These are phyloP conservation scores for Amaurobius ferox DNA, from an alignment of 2,888 invertebrate genomes.

Conservation along the genomic window DNA sequence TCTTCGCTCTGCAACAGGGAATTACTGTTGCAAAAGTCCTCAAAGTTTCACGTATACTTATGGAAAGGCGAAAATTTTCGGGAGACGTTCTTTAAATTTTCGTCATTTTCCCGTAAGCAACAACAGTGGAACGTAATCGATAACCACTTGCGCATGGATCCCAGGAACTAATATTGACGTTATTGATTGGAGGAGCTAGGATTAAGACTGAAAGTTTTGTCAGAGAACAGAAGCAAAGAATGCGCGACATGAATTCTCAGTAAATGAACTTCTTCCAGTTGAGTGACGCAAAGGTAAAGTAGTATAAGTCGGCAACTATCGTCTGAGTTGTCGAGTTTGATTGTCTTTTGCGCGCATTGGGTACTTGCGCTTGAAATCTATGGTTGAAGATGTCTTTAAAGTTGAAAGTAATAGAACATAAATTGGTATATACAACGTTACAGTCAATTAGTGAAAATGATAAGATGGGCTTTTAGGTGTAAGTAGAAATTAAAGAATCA, in stretches of 20 bases:
- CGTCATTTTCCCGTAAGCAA: conserved; percentile 50
- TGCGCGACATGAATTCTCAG: conserved; percentile 45
- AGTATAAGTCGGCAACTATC: background rate
- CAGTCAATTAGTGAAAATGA: too few relatives aligned
- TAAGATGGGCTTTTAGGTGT: too few relatives aligned
- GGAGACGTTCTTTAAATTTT: conserved; percentile 22
- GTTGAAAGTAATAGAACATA: too few relatives aligned
- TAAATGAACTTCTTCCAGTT: conserved; percentile 20
- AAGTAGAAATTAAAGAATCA: too few relatives aligned
- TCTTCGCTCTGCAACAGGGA: too few relatives aligned
- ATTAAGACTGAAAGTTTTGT: conserved; percentile 69
- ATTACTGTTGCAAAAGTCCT: too few relatives aligned
- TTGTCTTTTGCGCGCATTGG: too few relatives aligned
- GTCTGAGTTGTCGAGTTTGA: background rate
- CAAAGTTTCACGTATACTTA: too few relatives aligned
- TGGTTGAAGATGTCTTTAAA: too few relatives aligned
- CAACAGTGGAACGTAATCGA: conserved; percentile 61
- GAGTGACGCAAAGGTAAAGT: background rate
- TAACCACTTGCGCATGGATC: conserved; percentile 68
- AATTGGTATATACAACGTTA: too few relatives aligned
- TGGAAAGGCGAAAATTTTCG: conserved; percentile 18
- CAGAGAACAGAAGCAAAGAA: conserved; percentile 66
- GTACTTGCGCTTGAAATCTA: too few relatives aligned
- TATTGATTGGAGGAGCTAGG: conserved; percentile 60
- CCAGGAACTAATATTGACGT: conserved; percentile 70